Conservation (phyloP, 2,888 invertebrate species). For the Drosophila subsilvestris region DNA sequence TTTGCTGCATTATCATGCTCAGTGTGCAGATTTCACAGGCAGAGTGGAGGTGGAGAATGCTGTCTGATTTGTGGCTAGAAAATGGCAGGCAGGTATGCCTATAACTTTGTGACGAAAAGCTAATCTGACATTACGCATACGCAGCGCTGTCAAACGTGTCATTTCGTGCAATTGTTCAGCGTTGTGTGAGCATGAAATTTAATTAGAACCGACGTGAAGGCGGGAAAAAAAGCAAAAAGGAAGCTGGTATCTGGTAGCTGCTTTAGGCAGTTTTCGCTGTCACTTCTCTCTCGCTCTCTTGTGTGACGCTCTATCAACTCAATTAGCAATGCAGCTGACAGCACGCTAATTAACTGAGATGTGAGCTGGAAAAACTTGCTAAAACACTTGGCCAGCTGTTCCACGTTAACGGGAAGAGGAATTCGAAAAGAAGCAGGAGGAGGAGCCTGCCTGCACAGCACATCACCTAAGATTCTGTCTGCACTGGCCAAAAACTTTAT, state of each 20-base stretch:
- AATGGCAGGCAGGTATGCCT: neutral
- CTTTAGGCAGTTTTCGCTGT: slow-evolving; percentile 9
- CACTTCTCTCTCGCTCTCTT: slow-evolving; percentile 1
- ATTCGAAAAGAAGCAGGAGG: neutral
- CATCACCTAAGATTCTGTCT: neutral
- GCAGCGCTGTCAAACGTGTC: slow-evolving; percentile 43
- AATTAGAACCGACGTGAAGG: slow-evolving; percentile 13
- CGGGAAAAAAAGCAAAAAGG: neutral
- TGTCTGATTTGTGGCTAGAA: neutral
- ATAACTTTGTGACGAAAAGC: slow-evolving; percentile 23
- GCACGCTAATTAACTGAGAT: slow-evolving; percentile 68
- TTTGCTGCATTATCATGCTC: slow-evolving; percentile 56
- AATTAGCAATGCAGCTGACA: slow-evolving; percentile 76
- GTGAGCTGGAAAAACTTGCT: slow-evolving; percentile 52
- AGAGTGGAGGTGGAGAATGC: neutral
- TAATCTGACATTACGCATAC: slow-evolving; percentile 57
- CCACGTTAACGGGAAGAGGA: slow-evolving; percentile 6
- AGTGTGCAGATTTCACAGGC: slow-evolving; percentile 29
- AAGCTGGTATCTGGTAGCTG: neutral
- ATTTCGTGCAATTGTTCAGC: slow-evolving; percentile 53
- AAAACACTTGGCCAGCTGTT: slow-evolving; percentile 45
- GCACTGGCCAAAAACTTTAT: slow-evolving; percentile 31
- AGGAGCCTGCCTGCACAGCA: neutral
- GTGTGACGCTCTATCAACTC: slow-evolving; percentile 48
- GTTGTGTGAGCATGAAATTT: slow-evolving; percentile 28